Percentiles rank a stretch among this genome's conserved stretches.
These are phyloP conservation scores for Rachycentron canadum DNA, from an alignment of 2,797 vertebrate species.

Conservation along the genomic window DNA sequence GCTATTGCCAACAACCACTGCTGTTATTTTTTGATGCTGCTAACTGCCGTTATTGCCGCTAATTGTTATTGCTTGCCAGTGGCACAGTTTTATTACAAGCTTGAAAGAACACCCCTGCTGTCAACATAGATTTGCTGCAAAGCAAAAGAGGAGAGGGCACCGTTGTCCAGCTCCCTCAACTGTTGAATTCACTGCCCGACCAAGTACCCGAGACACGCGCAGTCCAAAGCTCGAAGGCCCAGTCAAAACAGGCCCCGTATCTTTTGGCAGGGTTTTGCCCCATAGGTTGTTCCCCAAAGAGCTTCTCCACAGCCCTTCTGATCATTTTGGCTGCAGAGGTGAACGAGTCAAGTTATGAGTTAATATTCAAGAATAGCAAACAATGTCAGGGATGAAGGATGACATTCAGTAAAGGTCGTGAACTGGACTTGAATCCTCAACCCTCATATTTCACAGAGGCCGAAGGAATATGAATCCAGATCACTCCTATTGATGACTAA, in stretches of 20 bases:
- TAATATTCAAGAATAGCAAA: not conserved
- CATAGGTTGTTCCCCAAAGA: not conserved
- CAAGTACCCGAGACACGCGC: not conserved
- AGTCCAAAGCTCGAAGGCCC: not conserved
- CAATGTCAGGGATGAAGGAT: not conserved
- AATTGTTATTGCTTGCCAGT: not conserved
- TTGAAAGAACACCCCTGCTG: not conserved
- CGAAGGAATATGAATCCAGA: not conserved
- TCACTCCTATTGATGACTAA: not conserved
- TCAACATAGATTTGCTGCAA: not conserved
- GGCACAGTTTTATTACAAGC: not conserved
- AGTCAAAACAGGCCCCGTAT: not conserved
- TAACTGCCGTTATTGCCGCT: not conserved
- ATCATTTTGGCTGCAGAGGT: not conserved
- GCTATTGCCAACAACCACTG: not conserved
- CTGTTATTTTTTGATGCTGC: not conserved
- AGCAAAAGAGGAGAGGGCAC: not conserved
- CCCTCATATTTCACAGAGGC: not conserved
- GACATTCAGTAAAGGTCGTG: slow-evolving; percentile 30
- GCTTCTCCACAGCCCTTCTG: not conserved
- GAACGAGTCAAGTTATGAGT: not conserved
- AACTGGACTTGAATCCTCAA: not conserved
- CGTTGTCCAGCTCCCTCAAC: not conserved
- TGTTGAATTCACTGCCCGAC: not conserved
- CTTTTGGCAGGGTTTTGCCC: not conserved